Conservation (phyloP, 2,113 vertebrate species). For the Mesembrinibis cayennensis region DNA sequence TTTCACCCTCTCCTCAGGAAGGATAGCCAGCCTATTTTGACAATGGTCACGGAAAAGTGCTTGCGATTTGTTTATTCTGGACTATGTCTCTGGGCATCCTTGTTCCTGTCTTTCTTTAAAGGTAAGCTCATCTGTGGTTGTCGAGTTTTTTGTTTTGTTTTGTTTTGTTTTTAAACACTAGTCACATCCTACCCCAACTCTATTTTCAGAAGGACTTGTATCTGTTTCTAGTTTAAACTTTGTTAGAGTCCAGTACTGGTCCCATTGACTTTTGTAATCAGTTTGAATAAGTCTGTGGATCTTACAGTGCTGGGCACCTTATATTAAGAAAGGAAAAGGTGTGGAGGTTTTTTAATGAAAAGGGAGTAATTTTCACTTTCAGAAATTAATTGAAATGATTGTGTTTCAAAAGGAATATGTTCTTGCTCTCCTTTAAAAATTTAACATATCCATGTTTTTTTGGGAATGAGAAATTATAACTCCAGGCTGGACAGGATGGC, state of each 20-base stretch:
- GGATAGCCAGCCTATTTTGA: neutral
- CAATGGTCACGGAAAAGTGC: constrained; percentile 15
- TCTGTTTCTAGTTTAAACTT: neutral
- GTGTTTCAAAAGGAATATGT: neutral
- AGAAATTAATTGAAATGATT: neutral
- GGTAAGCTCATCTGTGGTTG: constrained; percentile 7
- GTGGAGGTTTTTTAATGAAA: neutral
- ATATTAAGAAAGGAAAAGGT: neutral
- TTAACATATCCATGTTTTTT: accelerated
- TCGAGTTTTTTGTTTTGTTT: neutral
- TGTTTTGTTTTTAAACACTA: neutral
- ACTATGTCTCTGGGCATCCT: constrained; percentile 27
- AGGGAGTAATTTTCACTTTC: neutral
- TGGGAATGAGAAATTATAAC: neutral
- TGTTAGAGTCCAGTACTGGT: neutral
- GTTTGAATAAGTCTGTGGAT: neutral
- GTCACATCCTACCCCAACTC: neutral
- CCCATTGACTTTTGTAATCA: neutral
- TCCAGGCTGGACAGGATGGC: neutral
- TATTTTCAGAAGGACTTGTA: neutral
- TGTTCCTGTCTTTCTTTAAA: constrained; percentile 40
- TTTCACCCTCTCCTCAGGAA: neutral
- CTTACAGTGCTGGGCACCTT: neutral
- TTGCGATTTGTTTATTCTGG: constrained; percentile 31
- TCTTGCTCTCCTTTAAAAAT: neutral